Evolutionary conservation across 2,888 invertebrate genomes (phyloP), one percentile per base, ranked within the genome.

Genomic region (Branchipolynoe longqiensis): DNA sequence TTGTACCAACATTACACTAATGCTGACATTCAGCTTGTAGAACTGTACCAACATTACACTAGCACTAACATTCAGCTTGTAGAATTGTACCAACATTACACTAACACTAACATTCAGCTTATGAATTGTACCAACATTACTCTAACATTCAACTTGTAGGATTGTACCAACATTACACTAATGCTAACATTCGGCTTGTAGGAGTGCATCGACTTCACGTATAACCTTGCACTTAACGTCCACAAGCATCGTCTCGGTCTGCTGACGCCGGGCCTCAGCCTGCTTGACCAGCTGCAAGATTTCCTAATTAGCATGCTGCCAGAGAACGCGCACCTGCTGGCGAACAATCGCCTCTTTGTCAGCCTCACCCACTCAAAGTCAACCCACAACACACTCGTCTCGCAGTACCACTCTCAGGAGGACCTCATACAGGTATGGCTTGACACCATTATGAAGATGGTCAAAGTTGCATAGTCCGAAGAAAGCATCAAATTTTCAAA

Each of bases 371-470:
- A 98, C 90, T 97, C 98, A 2, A 96, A 90, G 97, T 98, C 94
- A 97, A 97, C 78, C 62, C 96, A 98, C 94, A 99, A 99, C 94
- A 97, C 98, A 59, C 96, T 99, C 84, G 96, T 99, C 18, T 97
- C 97, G 0, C 96, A 98, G 88, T 99, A 97, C 91, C 96, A 96
- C 64, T 97, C 97, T 28, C 96, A 96, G 91, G 97, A 98, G 92
- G 99, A 99, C 96, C 95, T 99, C 94, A 98, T 93, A 96, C 98
- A 89, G 97, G 98, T 98, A 14, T n/a, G n/a, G n/a, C n/a, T n/a
- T n/a, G n/a, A n/a, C n/a, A n/a, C n/a, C n/a, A n/a, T n/a, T n/a
- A n/a, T n/a, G n/a, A n/a, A n/a, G n/a, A n/a, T n/a, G n/a, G n/a
- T n/a, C n/a, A n/a, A n/a, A n/a, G n/a, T n/a, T n/a, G n/a, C n/a